Evolutionary conservation across 2,888 invertebrate species (phyloP), one percentile per base, ranked within the genome.

Genomic region (Notodonta dromedarius): DNA sequence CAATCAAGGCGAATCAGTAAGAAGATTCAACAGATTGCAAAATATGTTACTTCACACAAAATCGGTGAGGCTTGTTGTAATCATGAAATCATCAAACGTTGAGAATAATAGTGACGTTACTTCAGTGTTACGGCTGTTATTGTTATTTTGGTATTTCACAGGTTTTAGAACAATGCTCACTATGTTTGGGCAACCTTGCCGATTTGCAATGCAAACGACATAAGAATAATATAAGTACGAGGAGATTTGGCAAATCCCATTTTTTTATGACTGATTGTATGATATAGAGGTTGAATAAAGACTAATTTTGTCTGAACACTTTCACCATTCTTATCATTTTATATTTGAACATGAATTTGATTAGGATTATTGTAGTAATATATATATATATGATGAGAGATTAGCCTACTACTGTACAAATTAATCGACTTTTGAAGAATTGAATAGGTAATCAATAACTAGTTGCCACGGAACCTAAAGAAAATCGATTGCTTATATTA

Each of bases 81-180:
- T 64, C 66, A 64, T 60, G 67, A 63, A 67, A 70, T 65, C 56
- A 72, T 65, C 54, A 66, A 69, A 65, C 11, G 66, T 67, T 57
- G 39, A 62, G 56, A 66, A 69, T 60, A 73, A 77, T 68, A 60
- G 54, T 56, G 66, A 61, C 53, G 70, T 77, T 76, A 70, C 65
- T 68, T 63, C 59, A 71, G 42, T 67, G 50, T 74, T 66, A 74
- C 60, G 42, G 69, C 59, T 67, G 40, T 67, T 64, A 73, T 71
- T 73, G 69, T 71, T 69, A 58, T 59, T 69, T 74, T 63, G 63
- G 58, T 63, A 63, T 77, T 76, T 70, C 67, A 60, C 58, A 65
- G 69, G 59, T 58, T 70, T 62, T 57, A 67, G 58, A 74, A 74
- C 74, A 76, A 73, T 70, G 69, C 61, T 65, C 54, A 58, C 53